Conservation (phyloP, 2,113 vertebrate species). For the Danio rerio region DNA sequence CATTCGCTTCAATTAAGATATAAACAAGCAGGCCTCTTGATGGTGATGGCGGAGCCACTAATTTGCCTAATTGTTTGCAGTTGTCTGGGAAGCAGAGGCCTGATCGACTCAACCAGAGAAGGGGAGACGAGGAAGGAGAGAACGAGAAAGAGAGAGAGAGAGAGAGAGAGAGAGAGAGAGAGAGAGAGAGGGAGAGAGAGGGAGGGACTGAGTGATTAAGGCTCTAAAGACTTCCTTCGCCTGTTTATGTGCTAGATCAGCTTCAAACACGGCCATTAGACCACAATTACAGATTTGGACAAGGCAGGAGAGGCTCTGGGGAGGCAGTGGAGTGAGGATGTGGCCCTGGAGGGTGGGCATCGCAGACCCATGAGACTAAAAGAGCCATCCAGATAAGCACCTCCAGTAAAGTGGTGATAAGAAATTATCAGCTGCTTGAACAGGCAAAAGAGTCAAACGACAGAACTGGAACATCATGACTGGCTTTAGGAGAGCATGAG, state of each 20-base stretch:
- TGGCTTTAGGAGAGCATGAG: not conserved
- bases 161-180: conserved; percentile 42
- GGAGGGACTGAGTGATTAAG: conserved; percentile 89
- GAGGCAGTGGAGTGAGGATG: conserved; percentile 48
- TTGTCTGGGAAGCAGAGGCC: conserved; percentile 90
- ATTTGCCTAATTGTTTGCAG: conserved; percentile 99
- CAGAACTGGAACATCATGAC: conserved; percentile 2
- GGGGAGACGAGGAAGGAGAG: conserved; percentile 69
- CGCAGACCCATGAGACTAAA: conserved; percentile 31
- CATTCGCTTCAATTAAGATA: conserved; percentile 99
- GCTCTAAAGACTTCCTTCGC: conserved; percentile 95
- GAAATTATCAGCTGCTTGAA: conserved; percentile 45
- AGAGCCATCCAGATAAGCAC: conserved; percentile 45
- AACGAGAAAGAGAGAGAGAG: not conserved
- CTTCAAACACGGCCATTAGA: conserved; percentile 96
- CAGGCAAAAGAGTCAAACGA: not conserved
- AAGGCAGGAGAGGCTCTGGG: conserved; percentile 72
- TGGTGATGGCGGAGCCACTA: conserved; percentile 99
- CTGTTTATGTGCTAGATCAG: conserved; percentile 95
- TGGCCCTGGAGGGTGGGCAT: conserved; percentile 57
- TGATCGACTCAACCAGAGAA: conserved; percentile 83
- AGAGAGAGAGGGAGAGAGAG: conserved; percentile 44
- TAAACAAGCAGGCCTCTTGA: conserved; percentile 99
- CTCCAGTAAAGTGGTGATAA: conserved; percentile 51
- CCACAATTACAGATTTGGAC: conserved; percentile 93